Conservation (phyloP, 2,888 invertebrate species). For the Hoplodrina blanda region DNA sequence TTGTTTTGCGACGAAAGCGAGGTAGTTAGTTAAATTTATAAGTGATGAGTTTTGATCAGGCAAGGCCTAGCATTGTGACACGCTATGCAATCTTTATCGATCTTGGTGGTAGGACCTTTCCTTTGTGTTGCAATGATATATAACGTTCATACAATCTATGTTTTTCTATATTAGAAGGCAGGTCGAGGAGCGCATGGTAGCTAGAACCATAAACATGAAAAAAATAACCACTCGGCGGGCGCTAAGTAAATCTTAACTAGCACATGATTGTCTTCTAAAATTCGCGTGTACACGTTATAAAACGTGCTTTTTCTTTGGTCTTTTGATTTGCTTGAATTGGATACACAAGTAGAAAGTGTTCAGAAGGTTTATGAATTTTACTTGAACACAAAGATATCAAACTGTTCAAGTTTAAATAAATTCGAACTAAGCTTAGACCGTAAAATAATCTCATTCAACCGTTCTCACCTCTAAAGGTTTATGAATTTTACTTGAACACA, state of each 20-base stretch:
- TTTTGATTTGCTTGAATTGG: conserved; percentile 8
- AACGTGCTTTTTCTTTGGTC: conserved; percentile 16
- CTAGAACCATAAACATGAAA: background rate
- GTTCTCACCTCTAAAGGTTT: conserved; percentile 24
- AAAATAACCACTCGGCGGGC: background rate
- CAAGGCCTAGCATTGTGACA: conserved; percentile 28
- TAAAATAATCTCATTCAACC: no score
- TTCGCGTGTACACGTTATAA: conserved; percentile 18
- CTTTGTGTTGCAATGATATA: conserved; percentile 9
- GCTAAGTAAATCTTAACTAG: background rate
- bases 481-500: background rate
- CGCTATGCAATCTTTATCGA: conserved; percentile 44
- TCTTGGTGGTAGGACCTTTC: conserved; percentile 1
- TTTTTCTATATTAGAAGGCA: background rate
- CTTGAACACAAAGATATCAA: no score
- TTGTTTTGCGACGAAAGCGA: conserved; percentile 32
- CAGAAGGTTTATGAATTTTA: conserved; percentile 17
- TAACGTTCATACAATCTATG: background rate
- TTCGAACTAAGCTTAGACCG: no score
- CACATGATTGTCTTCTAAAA: conserved; percentile 4
- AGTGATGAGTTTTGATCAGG: conserved; percentile 40
- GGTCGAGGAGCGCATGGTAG: background rate
- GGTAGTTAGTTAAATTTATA: conserved; percentile 32
- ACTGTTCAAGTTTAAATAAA: no score
- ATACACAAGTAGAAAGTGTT: background rate